Percentiles rank a stretch among this genome's conserved stretches.
These are phyloP conservation scores for Acipenser ruthenus DNA, from an alignment of 2,797 vertebrate species.

Conservation along the genomic window DNA sequence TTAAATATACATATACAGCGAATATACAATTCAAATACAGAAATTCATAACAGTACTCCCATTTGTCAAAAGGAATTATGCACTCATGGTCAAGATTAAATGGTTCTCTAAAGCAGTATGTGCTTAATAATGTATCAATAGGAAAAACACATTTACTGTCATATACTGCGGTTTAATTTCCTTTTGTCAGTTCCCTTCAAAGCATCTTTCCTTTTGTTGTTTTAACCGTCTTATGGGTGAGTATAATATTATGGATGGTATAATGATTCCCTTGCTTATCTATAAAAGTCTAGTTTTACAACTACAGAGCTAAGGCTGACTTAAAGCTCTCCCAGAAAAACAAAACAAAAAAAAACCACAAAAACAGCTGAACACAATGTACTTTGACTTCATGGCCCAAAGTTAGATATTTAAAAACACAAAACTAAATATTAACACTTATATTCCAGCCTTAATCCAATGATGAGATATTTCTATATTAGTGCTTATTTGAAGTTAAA, in stretches of 20 bases:
- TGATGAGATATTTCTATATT: neutral
- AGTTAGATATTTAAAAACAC: neutral
- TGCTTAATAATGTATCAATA: neutral
- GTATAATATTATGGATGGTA: neutral
- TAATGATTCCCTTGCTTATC: neutral
- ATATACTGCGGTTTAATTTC: neutral
- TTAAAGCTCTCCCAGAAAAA: neutral
- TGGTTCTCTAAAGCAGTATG: neutral
- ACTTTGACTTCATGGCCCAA: no score
- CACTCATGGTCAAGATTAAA: neutral
- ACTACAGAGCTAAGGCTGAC: no score
- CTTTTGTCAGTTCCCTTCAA: neutral
- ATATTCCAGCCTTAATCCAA: neutral
- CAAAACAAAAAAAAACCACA: no score
- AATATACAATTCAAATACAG: neutral
- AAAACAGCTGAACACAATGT: neutral
- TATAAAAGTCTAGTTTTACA: no score
- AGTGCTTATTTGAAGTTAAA: neutral
- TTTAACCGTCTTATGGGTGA: neutral
- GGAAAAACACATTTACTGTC: neutral
- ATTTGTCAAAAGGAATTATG: neutral
- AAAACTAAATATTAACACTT: neutral
- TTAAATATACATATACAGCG: neutral
- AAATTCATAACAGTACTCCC: neutral
- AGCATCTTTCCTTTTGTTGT: slow-evolving; percentile 1